Conservation (phyloP, 2,888 invertebrate species). For the Flexamia atlantica region DNA sequence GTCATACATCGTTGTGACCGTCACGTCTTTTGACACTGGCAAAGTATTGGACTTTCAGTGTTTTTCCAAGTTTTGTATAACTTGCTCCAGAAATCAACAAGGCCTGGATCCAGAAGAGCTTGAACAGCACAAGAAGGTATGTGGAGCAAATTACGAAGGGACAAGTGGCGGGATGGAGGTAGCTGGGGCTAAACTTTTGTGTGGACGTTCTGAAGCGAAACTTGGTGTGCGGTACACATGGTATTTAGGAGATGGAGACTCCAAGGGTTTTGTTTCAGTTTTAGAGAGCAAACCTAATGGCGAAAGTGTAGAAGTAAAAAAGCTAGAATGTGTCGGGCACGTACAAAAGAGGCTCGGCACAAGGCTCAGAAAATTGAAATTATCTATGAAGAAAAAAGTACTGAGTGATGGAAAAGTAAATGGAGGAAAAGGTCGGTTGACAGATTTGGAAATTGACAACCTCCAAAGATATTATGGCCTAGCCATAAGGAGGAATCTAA, state of each 20-base stretch:
- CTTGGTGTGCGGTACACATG: conserved; percentile 59
- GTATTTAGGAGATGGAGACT: conserved; percentile 62
- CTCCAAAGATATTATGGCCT: conserved; percentile 69
- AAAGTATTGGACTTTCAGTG: conserved; percentile 27
- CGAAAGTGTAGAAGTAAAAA: conserved; percentile 41
- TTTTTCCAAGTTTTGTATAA: conserved; percentile 8
- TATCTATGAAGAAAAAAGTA: conserved; percentile 20
- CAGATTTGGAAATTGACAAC: conserved; percentile 68
- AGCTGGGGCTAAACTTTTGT: conserved; percentile 63
- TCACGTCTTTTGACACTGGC: conserved; percentile 51
- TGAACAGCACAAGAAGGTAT: conserved; percentile 53
- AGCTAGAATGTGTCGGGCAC: conserved; percentile 58
- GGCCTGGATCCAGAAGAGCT: conserved; percentile 17
- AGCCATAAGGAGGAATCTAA: conserved; percentile 68
- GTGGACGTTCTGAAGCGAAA: conserved; percentile 61
- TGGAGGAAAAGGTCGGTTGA: conserved; percentile 68
- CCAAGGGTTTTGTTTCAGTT: conserved; percentile 58
- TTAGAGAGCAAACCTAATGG: conserved; percentile 63
- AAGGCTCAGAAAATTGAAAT: conserved; percentile 59
- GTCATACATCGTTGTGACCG: conserved; percentile 45
- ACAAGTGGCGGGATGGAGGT: conserved; percentile 67
- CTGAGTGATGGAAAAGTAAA: conserved; percentile 62
- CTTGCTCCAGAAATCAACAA: conserved; percentile 10
- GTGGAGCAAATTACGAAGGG: conserved; percentile 63
- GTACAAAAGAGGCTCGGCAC: conserved; percentile 64